Percentiles rank a stretch among this genome's conserved stretches.
Conservation (phyloP, 2,113 vertebrate species). For the Anser brachyrhynchus region DNA sequence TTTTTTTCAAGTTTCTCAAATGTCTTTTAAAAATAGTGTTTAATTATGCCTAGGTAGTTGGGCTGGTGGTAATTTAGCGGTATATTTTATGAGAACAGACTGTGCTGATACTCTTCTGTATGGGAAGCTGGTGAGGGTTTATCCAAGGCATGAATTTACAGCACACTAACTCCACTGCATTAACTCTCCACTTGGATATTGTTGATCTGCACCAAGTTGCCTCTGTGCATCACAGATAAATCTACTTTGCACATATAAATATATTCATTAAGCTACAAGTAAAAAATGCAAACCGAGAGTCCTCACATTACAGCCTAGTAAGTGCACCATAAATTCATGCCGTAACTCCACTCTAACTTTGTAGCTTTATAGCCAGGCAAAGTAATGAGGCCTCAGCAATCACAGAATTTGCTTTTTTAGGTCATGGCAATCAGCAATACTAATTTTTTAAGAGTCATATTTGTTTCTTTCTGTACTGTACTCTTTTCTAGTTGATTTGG, state of each 20-base stretch:
- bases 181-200: neutral
- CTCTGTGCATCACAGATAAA: neutral
- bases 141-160: neutral
- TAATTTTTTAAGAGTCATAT: neutral
- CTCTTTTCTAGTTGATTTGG: no score
- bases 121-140: neutral
- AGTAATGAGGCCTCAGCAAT: neutral
- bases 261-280: neutral
- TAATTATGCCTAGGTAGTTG: neutral
- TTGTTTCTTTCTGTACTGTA: neutral
- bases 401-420: neutral
- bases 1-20: neutral
- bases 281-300: neutral
- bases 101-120: fast-evolving
- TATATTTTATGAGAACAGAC: neutral
- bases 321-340: fast-evolving
- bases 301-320: neutral
- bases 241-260: neutral
- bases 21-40: neutral
- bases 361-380: neutral
- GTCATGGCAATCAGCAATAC: neutral
- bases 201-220: neutral
- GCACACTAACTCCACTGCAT: neutral
- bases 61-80: neutral
- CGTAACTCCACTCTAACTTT: neutral